Conservation (phyloP, 2,797 vertebrate species). For the Limosa lapponica region DNA sequence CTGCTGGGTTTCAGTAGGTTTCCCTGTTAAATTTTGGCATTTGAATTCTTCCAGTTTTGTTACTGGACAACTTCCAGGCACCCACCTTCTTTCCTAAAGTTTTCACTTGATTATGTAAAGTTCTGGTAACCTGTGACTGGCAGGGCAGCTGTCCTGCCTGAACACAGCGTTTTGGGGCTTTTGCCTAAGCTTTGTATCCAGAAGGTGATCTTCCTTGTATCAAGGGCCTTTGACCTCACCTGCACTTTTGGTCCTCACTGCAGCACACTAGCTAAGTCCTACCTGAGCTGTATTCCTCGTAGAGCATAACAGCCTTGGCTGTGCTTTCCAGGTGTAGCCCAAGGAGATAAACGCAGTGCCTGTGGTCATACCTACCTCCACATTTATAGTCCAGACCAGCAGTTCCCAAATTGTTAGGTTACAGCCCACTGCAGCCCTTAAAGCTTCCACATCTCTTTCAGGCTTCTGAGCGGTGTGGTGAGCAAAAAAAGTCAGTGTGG, state of each 20-base stretch:
- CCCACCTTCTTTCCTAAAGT: neutral
- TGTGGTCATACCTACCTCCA: neutral
- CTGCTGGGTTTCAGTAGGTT: neutral
- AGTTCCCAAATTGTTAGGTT: neutral
- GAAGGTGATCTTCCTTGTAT: neutral
- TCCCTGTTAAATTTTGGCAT: neutral
- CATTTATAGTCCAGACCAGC: neutral
- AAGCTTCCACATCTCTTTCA: neutral
- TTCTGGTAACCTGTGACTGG: neutral
- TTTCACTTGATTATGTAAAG: neutral
- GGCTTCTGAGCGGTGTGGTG: neutral
- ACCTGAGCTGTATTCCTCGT: neutral
- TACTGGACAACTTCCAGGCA: neutral
- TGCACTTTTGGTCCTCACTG: neutral
- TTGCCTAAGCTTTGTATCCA: neutral
- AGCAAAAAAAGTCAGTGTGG: neutral
- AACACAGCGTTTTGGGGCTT: neutral
- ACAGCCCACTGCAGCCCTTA: neutral
- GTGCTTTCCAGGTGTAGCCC: neutral
- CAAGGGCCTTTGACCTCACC: neutral
- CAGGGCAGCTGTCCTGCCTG: neutral
- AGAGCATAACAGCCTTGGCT: neutral
- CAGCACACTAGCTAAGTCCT: rapidly evolving
- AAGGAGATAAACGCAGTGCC: neutral
- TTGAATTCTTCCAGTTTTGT: neutral